Evolutionary conservation across 2,797 vertebrate genomes (phyloP), one percentile per base, ranked within the genome.

Genomic region (Sebastes steindachneri): DNA sequence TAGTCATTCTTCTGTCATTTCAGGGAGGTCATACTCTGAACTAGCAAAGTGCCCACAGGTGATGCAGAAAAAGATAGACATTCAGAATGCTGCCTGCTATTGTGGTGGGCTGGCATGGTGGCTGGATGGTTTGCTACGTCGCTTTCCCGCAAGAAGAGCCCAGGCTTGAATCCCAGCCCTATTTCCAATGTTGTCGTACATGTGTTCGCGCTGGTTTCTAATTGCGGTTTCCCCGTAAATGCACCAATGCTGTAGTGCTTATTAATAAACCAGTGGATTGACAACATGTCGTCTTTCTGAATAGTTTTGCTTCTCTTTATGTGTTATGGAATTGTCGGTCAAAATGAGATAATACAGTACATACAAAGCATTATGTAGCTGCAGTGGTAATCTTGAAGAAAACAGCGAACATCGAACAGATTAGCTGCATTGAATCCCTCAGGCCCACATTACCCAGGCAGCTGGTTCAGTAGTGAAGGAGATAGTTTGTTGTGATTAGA

Each of bases 401-500:
- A 83, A 83, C 70, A 29, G 57, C 25, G 12, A 80, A 83, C 85
- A 73, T 70, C 4, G 70, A 88, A 79, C 79, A 89, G 93, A 92
- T 93, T 92, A 94, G 87, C 89, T 28, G 72, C 75, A 87, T 67
- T 82, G 73, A 92, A 88, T 93, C 88, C 86, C 91, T 83, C 77
- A 75, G 84, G 83, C 79, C 68, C 80, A 77, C 86, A 79, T 88
- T 67, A 68, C n/a, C 78, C 82, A 76, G 79, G 87, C 83, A 80
- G 83, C 88, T 84, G 88, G 81, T 83, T 89, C 73, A 74, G 74
- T 83, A 51, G 73, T 78, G 83, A 84, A 85, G 84, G 83, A 88
- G 80, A 92, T 92, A 90, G 90, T 95, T 95, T 94, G 93, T 94
- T 95, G 93, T 94, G 91, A 95, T 95, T 94, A 94, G 93, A 85